A percentile compares a stretch with the other conserved stretches of the same genome.
Conservation (phyloP, 2,888 invertebrate species). For the Synergus japonicus region DNA sequence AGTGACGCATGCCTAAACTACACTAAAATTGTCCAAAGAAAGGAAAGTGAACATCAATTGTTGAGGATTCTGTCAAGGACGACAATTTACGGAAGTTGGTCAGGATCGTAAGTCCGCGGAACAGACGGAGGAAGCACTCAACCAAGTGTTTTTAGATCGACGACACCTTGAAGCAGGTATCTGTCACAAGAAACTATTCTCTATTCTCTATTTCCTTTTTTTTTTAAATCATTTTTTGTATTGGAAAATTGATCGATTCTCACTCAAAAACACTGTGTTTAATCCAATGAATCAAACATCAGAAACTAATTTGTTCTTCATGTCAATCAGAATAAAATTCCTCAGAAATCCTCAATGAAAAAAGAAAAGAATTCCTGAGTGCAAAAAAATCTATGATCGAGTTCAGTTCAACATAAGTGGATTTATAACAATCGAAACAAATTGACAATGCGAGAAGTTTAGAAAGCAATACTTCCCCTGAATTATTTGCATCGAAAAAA, state of each 20-base stretch:
- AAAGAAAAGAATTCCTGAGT: background rate
- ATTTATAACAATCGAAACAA: background rate
- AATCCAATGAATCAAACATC: background rate
- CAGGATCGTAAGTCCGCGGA: constrained; percentile 28
- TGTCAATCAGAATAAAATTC: background rate
- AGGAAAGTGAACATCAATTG: constrained; percentile 29
- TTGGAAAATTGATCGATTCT: background rate
- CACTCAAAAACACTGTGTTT: background rate
- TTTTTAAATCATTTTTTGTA: background rate
- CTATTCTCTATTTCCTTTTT: background rate
- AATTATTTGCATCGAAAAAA: constrained; percentile 14
- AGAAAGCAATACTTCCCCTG: constrained; percentile 14
- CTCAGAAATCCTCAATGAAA: no score
- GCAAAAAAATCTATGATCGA: background rate
- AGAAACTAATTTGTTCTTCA: background rate
- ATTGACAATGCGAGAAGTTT: constrained; percentile 5
- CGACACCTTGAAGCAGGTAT: constrained; percentile 12
- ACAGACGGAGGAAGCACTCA: constrained; percentile 16
- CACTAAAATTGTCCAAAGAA: constrained; percentile 12
- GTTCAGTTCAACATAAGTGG: background rate
- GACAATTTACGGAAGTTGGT: constrained; percentile 34
- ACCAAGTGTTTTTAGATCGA: constrained; percentile 13
- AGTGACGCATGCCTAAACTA: background rate
- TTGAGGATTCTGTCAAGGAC: constrained; percentile 34
- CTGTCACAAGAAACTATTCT: background rate